Evolutionary conservation across 2,888 invertebrate species (phyloP), one percentile per base, ranked within the genome.

Genomic region (Trachelus troglodyta): DNA sequence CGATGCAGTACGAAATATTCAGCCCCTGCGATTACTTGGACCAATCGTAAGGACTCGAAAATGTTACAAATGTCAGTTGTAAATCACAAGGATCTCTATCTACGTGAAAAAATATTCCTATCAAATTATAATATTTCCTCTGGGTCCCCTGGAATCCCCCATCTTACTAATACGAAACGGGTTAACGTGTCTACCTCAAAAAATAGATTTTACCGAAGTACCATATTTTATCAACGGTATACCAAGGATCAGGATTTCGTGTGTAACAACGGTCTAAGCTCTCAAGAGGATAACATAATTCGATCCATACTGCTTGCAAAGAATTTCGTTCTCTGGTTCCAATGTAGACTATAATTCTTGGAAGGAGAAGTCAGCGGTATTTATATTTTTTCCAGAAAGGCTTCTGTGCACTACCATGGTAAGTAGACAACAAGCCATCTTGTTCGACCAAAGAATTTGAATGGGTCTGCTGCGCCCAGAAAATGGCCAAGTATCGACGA

Each of bases 21-120:
- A 23, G 9, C 56, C 56, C 56, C 56, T 56, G 56, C 23, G 56
- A 56, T 56, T 56, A 23, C 15, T 15, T 9, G 56, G 23, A 9
- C 23, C 56, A 56, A 56, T 56, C 15, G 56, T 56, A 23, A 23
- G 23, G 56, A 56, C 9, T 56, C 9, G 23, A 56, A 56, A 6
- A 15, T 6, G 2, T 23, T 56, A 56, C 23, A 9, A 56, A 15
- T 56, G 9, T 56, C 56, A 56, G 40, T 40, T 6, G 1, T 40
- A 40, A 23, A 40, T 40, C 15, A 4, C 1, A 40, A 40, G 40
- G 15, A 15, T 40, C 40, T 12, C 35, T 35, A 3, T 79, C 79
- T 77, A 78, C 77, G 35, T 79, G 74, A 79, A 82, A 77, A 83
- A 81, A 81, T 69, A 33, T 82, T 79, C 80, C 75, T 74, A 76